Conservation (phyloP, 2,797 vertebrate genomes). For the Bradypus variegatus region DNA sequence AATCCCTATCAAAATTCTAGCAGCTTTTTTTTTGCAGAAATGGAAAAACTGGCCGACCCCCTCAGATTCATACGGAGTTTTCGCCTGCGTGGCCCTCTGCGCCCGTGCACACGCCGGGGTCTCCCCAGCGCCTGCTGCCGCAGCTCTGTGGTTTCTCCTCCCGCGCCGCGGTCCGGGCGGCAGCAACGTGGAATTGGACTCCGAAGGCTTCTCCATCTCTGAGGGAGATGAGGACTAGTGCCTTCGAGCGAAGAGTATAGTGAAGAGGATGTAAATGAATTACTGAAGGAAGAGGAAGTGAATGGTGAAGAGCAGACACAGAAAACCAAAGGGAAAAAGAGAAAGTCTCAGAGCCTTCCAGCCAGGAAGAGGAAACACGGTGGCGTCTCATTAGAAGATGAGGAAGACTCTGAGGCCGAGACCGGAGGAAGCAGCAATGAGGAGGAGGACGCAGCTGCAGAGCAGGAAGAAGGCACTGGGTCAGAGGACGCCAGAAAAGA, state of each 20-base stretch:
- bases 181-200: conserved; percentile 81
- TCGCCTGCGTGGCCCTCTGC: too few relatives aligned
- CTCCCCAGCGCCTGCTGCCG: too few relatives aligned
- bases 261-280: conserved; percentile 86
- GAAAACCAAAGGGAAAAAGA: conserved; percentile 60
- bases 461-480: conserved; percentile 31
- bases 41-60: too few relatives aligned
- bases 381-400: conserved; percentile 70
- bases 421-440: conserved; percentile 47
- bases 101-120: too few relatives aligned
- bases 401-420: conserved; percentile 55
- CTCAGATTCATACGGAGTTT: too few relatives aligned
- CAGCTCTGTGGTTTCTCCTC: neutral
- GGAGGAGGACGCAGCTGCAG: neutral
- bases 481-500: conserved; percentile 72
- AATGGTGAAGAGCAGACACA: conserved; percentile 3
- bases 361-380: conserved; percentile 63
- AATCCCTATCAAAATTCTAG: too few relatives aligned
- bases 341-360: neutral
- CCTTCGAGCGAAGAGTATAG: conserved; percentile 90
- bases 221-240: conserved; percentile 93
- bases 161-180: neutral
- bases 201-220: conserved; percentile 87
- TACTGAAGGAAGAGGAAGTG: conserved; percentile 80
- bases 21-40: too few relatives aligned